Conservation (phyloP, 2,888 invertebrate genomes). For the Lepidocyrtinus sp. region DNA sequence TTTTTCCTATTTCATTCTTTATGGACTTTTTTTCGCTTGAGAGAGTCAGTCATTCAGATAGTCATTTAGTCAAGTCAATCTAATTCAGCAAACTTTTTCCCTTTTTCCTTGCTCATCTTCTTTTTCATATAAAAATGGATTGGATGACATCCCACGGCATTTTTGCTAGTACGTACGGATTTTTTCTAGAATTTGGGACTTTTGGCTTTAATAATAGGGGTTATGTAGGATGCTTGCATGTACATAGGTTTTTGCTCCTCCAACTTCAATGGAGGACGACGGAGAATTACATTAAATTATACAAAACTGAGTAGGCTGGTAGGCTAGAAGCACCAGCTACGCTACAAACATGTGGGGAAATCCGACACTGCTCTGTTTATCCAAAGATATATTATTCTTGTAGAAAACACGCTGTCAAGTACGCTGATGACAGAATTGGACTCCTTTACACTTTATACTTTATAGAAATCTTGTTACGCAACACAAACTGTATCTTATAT, state of each 20-base stretch:
- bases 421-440: conserved; percentile 24
- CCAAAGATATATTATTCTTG: neutral
- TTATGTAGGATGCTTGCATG: neutral
- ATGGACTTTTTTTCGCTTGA: conserved; percentile 28
- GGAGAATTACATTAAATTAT: neutral
- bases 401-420: conserved; percentile 31
- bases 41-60: neutral
- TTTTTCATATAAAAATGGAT: conserved; percentile 23
- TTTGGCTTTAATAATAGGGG: conserved; percentile 15
- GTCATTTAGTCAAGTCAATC: conserved; percentile 34
- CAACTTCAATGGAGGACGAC: too few relatives aligned
- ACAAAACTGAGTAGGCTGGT: neutral
- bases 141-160: conserved; percentile 28
- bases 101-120: conserved; percentile 26
- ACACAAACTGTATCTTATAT: too few relatives aligned
- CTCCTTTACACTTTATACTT: neutral
- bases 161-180: neutral
- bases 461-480: neutral
- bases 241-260: neutral
- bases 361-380: conserved; percentile 41
- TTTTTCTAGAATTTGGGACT: conserved; percentile 10
- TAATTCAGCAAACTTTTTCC: conserved; percentile 36
- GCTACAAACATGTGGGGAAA: neutral
- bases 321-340: neutral
- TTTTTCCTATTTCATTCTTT: conserved; percentile 47